These are phyloP conservation scores for Struthio camelus DNA, from an alignment of 2,113 vertebrate species.

Conservation along the genomic window DNA sequence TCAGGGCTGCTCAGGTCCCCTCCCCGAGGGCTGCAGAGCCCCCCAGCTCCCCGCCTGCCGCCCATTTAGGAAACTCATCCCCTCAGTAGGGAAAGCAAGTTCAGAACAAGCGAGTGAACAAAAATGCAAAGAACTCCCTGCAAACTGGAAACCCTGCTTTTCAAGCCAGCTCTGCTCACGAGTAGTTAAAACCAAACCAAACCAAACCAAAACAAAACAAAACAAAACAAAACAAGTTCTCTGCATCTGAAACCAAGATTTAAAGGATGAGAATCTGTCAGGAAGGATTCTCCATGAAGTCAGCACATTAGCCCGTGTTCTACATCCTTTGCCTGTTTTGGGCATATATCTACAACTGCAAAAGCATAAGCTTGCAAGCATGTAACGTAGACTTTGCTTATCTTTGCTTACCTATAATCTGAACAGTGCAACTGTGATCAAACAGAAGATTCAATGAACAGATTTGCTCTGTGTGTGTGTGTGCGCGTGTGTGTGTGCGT, in stretches of 20 bases:
- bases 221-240: neutral
- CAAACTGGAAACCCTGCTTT: neutral
- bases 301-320: neutral
- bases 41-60: neutral
- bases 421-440: neutral
- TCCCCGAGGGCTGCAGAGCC: neutral
- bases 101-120: neutral
- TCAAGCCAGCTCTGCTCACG: neutral
- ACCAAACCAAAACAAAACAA: neutral
- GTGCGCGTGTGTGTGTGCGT: neutral
- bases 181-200: neutral
- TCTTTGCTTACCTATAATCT: neutral
- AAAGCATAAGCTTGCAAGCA: neutral
- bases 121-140: neutral
- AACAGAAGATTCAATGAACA: neutral
- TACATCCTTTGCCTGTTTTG: neutral
- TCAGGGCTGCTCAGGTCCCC: slow-evolving; percentile 25
- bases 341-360: neutral
- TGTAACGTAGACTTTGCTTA: accelerated
- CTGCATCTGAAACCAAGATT: neutral
- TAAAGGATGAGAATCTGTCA: neutral
- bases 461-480: accelerated
- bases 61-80: neutral
- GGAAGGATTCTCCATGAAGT: neutral
- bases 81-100: neutral